Conservation (phyloP, 2,113 vertebrate species). For the Bufo gargarizans region DNA sequence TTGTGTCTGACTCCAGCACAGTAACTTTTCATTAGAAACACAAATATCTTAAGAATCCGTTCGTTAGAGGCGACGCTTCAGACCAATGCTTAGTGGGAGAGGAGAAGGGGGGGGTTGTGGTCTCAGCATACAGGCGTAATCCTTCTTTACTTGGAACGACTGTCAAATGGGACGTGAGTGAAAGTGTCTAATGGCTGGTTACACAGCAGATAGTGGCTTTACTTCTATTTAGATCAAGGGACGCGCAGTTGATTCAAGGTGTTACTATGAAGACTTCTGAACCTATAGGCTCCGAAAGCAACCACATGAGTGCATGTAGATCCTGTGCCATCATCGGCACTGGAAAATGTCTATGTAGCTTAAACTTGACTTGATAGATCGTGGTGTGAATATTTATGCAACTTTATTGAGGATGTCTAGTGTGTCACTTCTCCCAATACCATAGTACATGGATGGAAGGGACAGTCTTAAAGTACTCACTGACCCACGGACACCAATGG, state of each 20-base stretch:
- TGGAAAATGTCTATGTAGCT: not conserved
- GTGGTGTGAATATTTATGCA: not conserved
- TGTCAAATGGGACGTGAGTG: constrained; percentile 32
- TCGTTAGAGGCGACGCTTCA: constrained; percentile 61
- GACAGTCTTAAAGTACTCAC: not conserved
- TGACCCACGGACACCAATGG: not conserved
- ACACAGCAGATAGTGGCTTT: not conserved
- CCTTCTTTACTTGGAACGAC: constrained; percentile 48
- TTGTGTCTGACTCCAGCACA: constrained; percentile 68
- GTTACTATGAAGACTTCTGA: not conserved
- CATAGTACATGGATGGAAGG: no score
- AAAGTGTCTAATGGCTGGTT: constrained; percentile 28
- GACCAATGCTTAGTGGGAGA: constrained; percentile 41
- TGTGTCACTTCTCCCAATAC: no score
- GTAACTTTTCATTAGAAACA: constrained; percentile 72
- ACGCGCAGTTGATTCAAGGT: not conserved
- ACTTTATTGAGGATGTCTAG: not conserved
- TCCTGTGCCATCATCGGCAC: no score
- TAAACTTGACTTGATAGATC: not conserved
- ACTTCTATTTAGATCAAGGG: not conserved
- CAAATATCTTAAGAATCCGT: constrained; percentile 68
- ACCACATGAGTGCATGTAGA: no score
- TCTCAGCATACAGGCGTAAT: constrained; percentile 23
- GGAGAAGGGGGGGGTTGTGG: not conserved
- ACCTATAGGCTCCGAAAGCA: not conserved